Conservation (phyloP, 2,113 vertebrate genomes). For the Podiceps cristatus region DNA sequence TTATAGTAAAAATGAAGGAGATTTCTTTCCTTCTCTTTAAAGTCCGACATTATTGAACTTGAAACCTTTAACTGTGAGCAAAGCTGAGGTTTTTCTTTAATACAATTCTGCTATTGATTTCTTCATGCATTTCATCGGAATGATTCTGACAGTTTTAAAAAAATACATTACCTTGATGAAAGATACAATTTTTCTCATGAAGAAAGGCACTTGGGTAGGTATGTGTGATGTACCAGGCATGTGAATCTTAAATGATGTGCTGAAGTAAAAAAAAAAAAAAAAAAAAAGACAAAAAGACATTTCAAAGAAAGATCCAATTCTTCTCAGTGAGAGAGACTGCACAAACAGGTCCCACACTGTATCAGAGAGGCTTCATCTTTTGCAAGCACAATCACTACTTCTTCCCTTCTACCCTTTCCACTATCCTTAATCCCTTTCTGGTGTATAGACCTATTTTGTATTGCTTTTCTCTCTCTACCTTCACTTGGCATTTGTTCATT, state of each 20-base stretch:
- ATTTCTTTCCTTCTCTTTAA: slow-evolving; percentile 46
- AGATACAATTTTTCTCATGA: slow-evolving; percentile 46
- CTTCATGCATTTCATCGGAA: slow-evolving; percentile 60
- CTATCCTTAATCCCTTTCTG: background rate
- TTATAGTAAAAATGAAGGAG: slow-evolving; percentile 39
- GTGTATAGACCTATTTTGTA: background rate
- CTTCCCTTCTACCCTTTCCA: background rate
- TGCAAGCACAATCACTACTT: background rate
- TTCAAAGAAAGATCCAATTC: background rate
- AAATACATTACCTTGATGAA: slow-evolving; percentile 64
- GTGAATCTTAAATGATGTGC: background rate
- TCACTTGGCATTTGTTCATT: background rate
- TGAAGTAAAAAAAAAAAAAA: background rate
- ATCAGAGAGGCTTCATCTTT: background rate
- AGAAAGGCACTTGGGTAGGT: slow-evolving; percentile 33
- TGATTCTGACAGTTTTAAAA: slow-evolving; percentile 63
- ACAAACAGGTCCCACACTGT: background rate
- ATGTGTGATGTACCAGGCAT: slow-evolving; percentile 37
- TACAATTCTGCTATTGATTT: slow-evolving; percentile 68
- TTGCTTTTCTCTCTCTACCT: background rate
- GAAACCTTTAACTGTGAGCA: slow-evolving; percentile 55
- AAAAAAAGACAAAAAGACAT: background rate
- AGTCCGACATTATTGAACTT: slow-evolving; percentile 53
- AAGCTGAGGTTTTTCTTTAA: slow-evolving; percentile 68
- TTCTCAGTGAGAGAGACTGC: background rate